Base-by-base conservation (phyloP, 2,888 invertebrate species). In the Toxonevra muliebris region DNA sequence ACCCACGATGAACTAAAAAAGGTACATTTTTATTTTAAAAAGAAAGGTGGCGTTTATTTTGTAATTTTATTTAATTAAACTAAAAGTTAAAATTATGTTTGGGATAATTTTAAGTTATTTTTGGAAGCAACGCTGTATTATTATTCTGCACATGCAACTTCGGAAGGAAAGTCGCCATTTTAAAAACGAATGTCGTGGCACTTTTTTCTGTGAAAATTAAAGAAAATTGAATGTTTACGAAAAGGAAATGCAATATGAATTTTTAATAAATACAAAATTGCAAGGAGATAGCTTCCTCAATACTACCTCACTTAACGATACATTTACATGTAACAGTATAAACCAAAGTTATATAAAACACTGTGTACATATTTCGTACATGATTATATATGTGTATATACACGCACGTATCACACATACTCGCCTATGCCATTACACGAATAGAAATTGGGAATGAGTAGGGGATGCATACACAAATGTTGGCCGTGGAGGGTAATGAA, bases 321-420 rank as follows among this genome's bases (percentile, higher is more conserved):
- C 65, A 52, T 41, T 30, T 53, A 60, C 66, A 66, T 66, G 66
- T 66, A 53, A 66, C 60, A 61, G 43, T 54, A 48, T 55, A 42
- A 66, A 52, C 15, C 41, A 12, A 54, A 45, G 78, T 78, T 77
- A 77, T 77, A 77, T 77, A 77, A 77, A 77, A 74, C 76, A 72
- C 71, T 75, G 61, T 68, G 66, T 69, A 52, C 67, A 80, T 78
- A 75, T 79, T 75, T 54, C 61, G 74, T 77, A 79, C 76, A 20
- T 59, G 45, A 19, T 1, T 20, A 55, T 30, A n/a, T 30, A 55
- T 19, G n/a, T 55, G 12, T 41, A 43, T 57, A 57, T 62, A 43
- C 61, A 53, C 53, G 20, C 50, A 59, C 48, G 30, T 52, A 45
- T 58, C n/a, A 41, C 48, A 20, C 11, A 20, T 20, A 20, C 19